Conservation (phyloP, 2,797 vertebrate species). For the Micromesistius poutassou region DNA sequence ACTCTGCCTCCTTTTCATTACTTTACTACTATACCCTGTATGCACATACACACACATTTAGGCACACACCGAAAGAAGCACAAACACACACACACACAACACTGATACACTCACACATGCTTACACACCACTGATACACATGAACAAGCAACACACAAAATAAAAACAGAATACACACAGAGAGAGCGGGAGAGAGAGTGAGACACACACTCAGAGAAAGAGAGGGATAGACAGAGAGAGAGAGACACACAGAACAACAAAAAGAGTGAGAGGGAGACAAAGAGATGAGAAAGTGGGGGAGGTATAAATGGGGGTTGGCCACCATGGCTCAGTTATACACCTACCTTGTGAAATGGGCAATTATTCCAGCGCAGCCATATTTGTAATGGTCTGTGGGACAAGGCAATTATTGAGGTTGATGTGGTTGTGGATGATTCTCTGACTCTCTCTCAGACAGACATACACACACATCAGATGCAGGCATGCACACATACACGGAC, state of each 20-base stretch:
- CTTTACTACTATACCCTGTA: slow-evolving; percentile 34
- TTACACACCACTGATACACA: too few relatives aligned
- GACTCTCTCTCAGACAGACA: slow-evolving; percentile 6
- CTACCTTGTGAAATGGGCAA: slow-evolving; percentile 58
- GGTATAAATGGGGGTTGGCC: slow-evolving; percentile 19
- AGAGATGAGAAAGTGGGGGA: background rate
- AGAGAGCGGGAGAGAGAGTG: too few relatives aligned
- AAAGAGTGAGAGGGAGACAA: background rate
- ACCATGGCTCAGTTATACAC: slow-evolving; percentile 35
- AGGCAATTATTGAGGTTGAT: slow-evolving; percentile 46
- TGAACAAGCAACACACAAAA: too few relatives aligned
- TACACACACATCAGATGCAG: slow-evolving; percentile 7
- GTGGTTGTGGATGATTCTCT: slow-evolving; percentile 36
- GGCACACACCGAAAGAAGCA: background rate
- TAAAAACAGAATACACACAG: too few relatives aligned
- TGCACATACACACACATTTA: slow-evolving; percentile 33
- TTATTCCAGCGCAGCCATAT: slow-evolving; percentile 54
- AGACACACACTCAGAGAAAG: background rate
- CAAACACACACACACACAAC: too few relatives aligned
- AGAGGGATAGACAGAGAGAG: background rate
- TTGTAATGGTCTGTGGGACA: slow-evolving; percentile 48
- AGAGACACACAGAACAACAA: background rate
- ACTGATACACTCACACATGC: too few relatives aligned
- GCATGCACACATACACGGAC: background rate
- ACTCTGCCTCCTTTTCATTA: slow-evolving; percentile 59